phyloP scores from a whole-genome alignment of 2,797 vertebrate genomes.

The Lepus townsendii region DNA sequence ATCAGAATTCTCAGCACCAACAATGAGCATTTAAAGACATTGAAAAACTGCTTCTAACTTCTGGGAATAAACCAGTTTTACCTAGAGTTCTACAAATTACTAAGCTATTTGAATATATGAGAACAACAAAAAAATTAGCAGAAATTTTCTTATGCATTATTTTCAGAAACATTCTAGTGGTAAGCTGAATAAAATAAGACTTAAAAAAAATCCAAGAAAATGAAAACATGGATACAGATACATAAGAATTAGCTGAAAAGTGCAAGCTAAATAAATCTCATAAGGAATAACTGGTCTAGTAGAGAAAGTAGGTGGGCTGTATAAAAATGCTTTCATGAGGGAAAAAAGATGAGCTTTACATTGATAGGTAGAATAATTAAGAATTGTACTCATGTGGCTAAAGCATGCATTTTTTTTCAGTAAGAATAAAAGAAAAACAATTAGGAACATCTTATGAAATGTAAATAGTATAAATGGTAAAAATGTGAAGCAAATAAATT shows the following conservation, averaged over 20 bases:
- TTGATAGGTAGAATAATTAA: conserved; percentile 19
- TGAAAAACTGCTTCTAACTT: not conserved
- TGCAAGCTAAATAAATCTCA: conserved; percentile 1
- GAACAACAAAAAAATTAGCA: not conserved
- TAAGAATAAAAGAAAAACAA: conserved; percentile 46
- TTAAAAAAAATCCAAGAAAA: not conserved
- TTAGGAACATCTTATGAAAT: conserved; percentile 41
- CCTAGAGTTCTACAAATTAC: not conserved
- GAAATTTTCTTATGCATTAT: not conserved
- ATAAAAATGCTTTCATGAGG: not conserved
- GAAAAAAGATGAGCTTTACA: not conserved
- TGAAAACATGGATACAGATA: not conserved
- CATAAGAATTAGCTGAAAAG: not conserved
- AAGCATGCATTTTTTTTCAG: conserved; percentile 20
- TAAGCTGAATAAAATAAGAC: not conserved
- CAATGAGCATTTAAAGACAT: not conserved
- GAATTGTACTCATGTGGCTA: conserved; percentile 45
- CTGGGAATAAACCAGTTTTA: not conserved
- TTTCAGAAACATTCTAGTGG: conserved; percentile 9
- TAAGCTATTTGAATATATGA: not conserved
- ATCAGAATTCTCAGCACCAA: not conserved
- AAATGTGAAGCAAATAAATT: conserved; percentile 64
- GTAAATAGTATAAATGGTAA: not conserved
- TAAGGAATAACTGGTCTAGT: not conserved
- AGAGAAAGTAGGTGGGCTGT: not conserved